Evolutionary conservation across 2,113 vertebrate genomes (phyloP).

Genomic region (Callocephalon fimbriatum): DNA sequence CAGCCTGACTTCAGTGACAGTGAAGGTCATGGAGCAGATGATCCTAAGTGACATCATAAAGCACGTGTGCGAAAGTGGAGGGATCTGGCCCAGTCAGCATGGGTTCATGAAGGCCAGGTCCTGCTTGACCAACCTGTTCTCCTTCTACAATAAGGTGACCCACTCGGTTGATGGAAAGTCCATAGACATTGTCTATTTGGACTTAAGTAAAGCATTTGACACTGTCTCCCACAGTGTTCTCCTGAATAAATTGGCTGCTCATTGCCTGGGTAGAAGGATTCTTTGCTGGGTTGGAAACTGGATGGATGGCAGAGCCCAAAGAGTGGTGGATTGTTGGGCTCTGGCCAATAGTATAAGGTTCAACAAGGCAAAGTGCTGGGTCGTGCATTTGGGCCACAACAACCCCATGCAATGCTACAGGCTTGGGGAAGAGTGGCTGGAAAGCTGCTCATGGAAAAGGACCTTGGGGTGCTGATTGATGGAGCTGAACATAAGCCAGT

Average conservation of each 20-base stretch:
- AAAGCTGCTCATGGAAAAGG: background rate
- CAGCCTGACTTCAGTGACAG: background rate
- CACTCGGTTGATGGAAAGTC: background rate
- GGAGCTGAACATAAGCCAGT: background rate
- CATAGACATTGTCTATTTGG: background rate
- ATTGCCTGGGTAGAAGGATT: background rate
- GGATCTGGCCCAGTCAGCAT: background rate
- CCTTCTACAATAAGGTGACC: background rate
- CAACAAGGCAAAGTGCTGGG: background rate
- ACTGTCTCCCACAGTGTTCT: background rate
- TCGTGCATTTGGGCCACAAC: background rate
- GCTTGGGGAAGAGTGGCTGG: background rate
- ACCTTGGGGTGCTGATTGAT: background rate
- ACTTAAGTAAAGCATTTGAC: background rate
- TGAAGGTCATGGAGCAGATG: background rate
- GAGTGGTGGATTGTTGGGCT: background rate
- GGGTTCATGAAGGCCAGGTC: background rate
- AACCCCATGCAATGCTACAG: background rate
- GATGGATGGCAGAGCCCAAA: background rate
- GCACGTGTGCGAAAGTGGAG: background rate
- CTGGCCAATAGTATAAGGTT: background rate
- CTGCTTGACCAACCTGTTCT: background rate
- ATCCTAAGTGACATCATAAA: background rate
- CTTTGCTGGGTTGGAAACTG: background rate
- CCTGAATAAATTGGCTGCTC: background rate